Evolutionary conservation across 2,113 vertebrate species (phyloP).

Genomic region (Morone chrysops): DNA sequence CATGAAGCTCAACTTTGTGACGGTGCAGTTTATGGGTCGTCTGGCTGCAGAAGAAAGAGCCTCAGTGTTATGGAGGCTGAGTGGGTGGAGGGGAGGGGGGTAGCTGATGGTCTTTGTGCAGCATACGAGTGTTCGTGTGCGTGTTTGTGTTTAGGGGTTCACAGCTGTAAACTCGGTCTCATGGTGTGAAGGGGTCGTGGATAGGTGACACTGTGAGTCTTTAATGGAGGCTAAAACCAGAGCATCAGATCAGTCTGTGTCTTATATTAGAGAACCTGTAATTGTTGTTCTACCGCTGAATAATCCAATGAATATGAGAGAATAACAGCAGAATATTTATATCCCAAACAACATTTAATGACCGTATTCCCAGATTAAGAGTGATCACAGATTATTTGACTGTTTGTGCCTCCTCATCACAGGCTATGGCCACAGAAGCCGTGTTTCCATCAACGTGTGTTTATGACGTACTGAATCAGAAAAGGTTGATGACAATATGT

Average conservation of each 20-base stretch:
- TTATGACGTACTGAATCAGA: no score
- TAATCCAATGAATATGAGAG: no score
- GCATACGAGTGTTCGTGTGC: not conserved
- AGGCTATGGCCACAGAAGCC: no score
- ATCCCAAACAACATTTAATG: no score
- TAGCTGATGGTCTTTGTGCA: not conserved
- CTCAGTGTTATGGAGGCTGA: not conserved
- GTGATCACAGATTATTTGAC: no score
- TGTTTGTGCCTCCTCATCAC: no score
- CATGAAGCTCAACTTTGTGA: not conserved
- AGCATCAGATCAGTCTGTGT: not conserved
- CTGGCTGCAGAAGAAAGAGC: not conserved
- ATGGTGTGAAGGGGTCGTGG: not conserved
- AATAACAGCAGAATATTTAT: not conserved
- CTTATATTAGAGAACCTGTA: no score
- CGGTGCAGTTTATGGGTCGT: not conserved
- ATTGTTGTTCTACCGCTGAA: no score
- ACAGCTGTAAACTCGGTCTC: constrained; percentile 8
- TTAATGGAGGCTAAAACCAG: not conserved
- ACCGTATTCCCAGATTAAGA: no score
- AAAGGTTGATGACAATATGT: no score
- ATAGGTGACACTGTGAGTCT: not conserved
- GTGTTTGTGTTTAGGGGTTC: constrained; percentile 8
- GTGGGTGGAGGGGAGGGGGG: no score
- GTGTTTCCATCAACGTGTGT: no score